Base-by-base conservation (phyloP, 2,113 vertebrate species). In the Tupaia tana region DNA sequence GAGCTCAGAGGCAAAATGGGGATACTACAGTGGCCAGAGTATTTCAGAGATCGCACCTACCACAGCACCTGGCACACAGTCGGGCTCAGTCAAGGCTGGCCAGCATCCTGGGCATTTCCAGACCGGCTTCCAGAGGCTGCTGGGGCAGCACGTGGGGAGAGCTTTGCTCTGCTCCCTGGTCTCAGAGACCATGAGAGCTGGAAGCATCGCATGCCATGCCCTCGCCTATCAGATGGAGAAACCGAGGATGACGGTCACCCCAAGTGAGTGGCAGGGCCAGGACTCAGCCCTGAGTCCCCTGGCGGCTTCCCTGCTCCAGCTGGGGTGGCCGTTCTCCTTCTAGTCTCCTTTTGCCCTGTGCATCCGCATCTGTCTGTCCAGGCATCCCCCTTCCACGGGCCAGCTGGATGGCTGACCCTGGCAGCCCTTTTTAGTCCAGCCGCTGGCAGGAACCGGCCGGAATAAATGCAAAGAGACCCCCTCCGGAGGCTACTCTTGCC, bases 401-500 rank as follows among this genome's bases (percentile, higher is more conserved):
- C 92, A 89, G 94, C 94, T 94, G 77, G 88, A 58, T 64, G 78
- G 22, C 90, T 94, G 82, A 95, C 91, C 67, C 74, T 2, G 22
- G 10, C 77, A 9, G 0, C 0, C 2, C 79, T 82, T 22, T 56
- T 73, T 9, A 9, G n/a, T 81, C 92, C 77, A 54, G 92, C 58
- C 0, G 52, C 86, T 90, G 94, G 85, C 92, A 97, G 92, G 80
- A 94, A 91, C 34, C 93, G 6, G 89, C 69, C 6, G 1, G 91
- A 67, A 67, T 8, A 56, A 66, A 58, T 91, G 95, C 86, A 85
- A 87, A 90, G 74, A 88, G 14, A 74, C 91, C 95, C 82, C 71
- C 91, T 96, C 96, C 11, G 64, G 93, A 96, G 92, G 75, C 96
- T 52, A 78, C 93, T 93, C 75, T 61, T 66, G 90, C 97, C 25